Conservation (phyloP, 2,888 invertebrate genomes). For the Pristionchus japonicus region DNA sequence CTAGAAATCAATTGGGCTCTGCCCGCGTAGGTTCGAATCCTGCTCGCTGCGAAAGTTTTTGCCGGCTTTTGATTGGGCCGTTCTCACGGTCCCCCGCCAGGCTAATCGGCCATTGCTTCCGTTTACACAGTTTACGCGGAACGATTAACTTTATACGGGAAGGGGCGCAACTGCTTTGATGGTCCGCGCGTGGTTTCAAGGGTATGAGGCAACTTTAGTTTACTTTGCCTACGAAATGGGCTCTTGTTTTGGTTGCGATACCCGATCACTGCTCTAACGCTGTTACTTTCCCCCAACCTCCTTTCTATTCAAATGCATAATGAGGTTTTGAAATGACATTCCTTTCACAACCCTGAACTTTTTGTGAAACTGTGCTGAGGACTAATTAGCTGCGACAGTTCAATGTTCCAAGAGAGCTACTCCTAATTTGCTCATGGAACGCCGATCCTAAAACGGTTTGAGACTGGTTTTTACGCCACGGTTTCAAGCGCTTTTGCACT, state of each 20-base stretch:
- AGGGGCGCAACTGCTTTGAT: not conserved
- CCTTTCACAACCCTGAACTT: not conserved
- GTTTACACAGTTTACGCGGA: constrained; percentile 24
- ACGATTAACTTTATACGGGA: constrained; percentile 41
- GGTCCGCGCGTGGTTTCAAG: constrained; percentile 13
- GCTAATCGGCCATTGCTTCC: not conserved
- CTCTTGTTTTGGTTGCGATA: not conserved
- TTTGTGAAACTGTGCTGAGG: not conserved
- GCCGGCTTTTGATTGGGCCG: not conserved
- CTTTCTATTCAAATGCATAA: too few species aligned
- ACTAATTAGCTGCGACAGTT: constrained; percentile 27
- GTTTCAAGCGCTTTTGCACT: too few species aligned
- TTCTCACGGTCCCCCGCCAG: not conserved
- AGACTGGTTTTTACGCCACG: not conserved
- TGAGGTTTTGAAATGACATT: not conserved
- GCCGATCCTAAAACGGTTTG: not conserved
- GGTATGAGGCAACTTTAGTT: not conserved
- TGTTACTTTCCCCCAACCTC: not conserved
- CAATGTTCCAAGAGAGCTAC: not conserved
- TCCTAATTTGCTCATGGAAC: not conserved
- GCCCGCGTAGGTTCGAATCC: constrained; percentile 56
- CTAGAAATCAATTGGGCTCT: constrained; percentile 55
- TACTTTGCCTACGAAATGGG: not conserved
- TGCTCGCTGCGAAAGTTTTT: constrained; percentile 48
- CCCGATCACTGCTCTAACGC: not conserved